Evolutionary conservation across 2,888 invertebrate species (phyloP), one percentile per base, ranked within the genome.

Genomic region (Rhabditoides inermis): DNA sequence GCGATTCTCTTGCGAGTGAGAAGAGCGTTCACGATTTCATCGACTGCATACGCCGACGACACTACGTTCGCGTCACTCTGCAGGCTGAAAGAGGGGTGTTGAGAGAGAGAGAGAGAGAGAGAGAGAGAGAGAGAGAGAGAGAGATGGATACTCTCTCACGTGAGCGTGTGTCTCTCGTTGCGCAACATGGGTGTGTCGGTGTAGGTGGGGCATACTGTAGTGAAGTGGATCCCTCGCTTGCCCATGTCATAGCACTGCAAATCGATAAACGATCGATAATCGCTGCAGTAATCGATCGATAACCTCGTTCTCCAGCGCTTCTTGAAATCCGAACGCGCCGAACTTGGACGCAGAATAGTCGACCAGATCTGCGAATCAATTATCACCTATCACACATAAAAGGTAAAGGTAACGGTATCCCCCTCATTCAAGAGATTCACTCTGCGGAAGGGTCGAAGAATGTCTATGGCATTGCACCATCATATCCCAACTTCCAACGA

Each of bases 131-230:
- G 25, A 37, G 23, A 15, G 3, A 22, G 22, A 10, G 23, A 50
- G 30, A 30, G 22, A 56, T 70, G 85, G 82, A 23, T 88, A 88
- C 67, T 88, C 86, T 54, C 86, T n/a, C n/a, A n/a, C n/a, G n/a
- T n/a, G n/a, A n/a, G n/a, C n/a, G n/a, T n/a, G n/a, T n/a, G n/a
- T n/a, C n/a, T n/a, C n/a, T n/a, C n/a, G n/a, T n/a, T n/a, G n/a
- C n/a, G 86, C 77, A 94, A 92, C 91, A 94, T 91, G 70, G 91
- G 91, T 2, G 92, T 94, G 77, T 89, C 87, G 63, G 92, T 90
- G 77, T 88, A 91, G 80, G 86, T 90, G 0, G 94, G 92, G 77
- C 91, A 92, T 63, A 94, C 85, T 37, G 86, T 85, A 1, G 91
- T 90, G 0, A 89, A 88, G 63, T 86, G 82, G 26, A 94, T 85